phyloP scores from a whole-genome alignment of 2,113 vertebrate species.

The Xyliphius kryptos region DNA sequence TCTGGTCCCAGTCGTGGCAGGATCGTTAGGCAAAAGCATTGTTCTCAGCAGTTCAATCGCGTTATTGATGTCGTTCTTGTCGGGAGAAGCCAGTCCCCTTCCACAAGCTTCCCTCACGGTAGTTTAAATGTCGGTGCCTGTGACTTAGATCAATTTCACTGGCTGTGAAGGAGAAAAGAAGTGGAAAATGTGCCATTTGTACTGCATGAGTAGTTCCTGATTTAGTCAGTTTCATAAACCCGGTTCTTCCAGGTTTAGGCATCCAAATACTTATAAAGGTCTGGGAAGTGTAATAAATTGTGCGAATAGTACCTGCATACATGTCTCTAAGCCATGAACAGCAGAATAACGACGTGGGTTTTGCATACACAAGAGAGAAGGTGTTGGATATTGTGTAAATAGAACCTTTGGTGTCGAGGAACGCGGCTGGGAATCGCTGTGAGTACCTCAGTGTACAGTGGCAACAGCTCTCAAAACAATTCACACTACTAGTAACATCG shows the following conservation, averaged over 20 bases:
- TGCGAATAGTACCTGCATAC: conserved; percentile 6
- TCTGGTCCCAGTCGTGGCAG: no score
- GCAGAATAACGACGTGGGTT: neutral
- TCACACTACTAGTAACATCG: neutral
- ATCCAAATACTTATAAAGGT: conserved; percentile 1
- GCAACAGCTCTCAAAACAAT: conserved; percentile 7
- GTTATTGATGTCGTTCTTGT: conserved; percentile 39
- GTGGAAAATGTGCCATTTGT: no score
- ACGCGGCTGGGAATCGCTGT: neutral
- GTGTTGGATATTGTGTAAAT: neutral
- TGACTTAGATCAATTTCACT: conserved; percentile 42
- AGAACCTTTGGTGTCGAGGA: neutral
- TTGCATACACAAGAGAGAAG: neutral
- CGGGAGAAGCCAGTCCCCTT: neutral
- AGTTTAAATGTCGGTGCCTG: conserved; percentile 26
- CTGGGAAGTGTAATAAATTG: conserved; percentile 4
- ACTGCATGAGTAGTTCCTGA: no score
- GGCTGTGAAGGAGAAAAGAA: conserved; percentile 4
- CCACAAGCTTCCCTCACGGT: conserved; percentile 17
- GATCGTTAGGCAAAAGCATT: conserved; percentile 23
- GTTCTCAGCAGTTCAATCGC: conserved; percentile 37
- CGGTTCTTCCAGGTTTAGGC: no score
- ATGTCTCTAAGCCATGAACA: neutral
- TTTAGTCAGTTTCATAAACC: no score
- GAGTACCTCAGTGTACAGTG: neutral